Evolutionary conservation across 2,113 vertebrate species (phyloP).

Genomic region (Larimichthys crocea): DNA sequence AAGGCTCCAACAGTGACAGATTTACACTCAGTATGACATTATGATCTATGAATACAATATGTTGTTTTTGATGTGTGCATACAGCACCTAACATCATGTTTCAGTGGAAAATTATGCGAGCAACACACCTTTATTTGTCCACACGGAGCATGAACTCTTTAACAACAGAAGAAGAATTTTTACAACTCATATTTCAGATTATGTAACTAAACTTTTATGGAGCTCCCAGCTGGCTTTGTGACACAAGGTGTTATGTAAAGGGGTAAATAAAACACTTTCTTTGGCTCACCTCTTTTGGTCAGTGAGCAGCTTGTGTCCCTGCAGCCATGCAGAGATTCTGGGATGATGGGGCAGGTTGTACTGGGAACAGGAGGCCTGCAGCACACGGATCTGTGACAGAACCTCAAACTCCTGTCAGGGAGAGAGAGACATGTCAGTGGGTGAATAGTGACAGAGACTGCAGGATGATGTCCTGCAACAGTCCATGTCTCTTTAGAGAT

Average conservation of each 20-base stretch:
- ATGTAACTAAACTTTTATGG: slow-evolving; percentile 1
- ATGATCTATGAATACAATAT: background rate
- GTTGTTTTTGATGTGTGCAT: background rate
- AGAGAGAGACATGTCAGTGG: background rate
- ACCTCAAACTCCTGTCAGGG: slow-evolving; percentile 89
- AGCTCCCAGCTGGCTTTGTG: background rate
- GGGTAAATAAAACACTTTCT: background rate
- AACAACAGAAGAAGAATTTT: background rate
- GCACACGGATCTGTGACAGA: slow-evolving; percentile 86
- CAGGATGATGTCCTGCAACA: background rate
- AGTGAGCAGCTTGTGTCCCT: slow-evolving; percentile 79
- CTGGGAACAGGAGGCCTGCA: slow-evolving; percentile 86
- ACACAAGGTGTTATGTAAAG: background rate
- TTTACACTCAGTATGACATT: background rate
- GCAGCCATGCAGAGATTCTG: slow-evolving; percentile 81
- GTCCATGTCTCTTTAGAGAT: background rate
- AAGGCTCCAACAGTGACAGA: background rate
- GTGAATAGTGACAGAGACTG: background rate
- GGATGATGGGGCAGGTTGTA: slow-evolving; percentile 81
- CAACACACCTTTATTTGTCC: background rate
- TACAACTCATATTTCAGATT: background rate
- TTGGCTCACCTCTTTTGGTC: slow-evolving; percentile 89
- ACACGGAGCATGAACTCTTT: background rate
- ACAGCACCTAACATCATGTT: background rate
- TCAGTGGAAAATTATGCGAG: background rate